Percentiles rank a stretch among this genome's conserved stretches.
These are phyloP conservation scores for Poecilia picta DNA, from an alignment of 2,797 vertebrate genomes.

Conservation along the genomic window DNA sequence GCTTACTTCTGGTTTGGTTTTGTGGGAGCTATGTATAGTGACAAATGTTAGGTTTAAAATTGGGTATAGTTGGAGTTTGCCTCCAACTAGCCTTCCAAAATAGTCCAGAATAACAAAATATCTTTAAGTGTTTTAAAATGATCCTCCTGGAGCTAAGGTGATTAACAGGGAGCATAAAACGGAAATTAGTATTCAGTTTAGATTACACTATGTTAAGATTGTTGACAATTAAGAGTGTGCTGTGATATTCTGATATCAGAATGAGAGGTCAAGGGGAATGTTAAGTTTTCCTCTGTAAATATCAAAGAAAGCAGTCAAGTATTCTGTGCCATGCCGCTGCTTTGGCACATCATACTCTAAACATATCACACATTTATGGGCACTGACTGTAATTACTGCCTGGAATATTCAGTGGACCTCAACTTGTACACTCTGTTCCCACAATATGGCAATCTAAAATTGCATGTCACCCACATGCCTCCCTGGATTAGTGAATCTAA, in stretches of 20 bases:
- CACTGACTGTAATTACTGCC: slow-evolving; percentile 64
- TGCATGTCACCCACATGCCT: slow-evolving; percentile 64
- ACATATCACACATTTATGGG: slow-evolving; percentile 47
- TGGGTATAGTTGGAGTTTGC: neutral
- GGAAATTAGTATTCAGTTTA: neutral
- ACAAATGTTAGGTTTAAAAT: neutral
- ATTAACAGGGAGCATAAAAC: neutral
- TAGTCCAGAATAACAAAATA: neutral
- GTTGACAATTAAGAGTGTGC: neutral
- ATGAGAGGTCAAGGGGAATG: neutral
- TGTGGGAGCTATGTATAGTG: neutral
- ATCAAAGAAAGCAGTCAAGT: slow-evolving; percentile 19
- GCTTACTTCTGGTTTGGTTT: too few species aligned
- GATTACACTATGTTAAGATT: neutral
- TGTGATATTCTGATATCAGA: neutral
- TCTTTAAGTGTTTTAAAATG: neutral
- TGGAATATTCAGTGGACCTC: slow-evolving; percentile 64
- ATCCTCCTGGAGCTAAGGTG: neutral
- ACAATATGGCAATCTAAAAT: slow-evolving; percentile 66
- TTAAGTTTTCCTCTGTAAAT: neutral
- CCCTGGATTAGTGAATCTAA: slow-evolving; percentile 60
- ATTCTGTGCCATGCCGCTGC: slow-evolving; percentile 33
- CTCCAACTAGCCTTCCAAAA: neutral
- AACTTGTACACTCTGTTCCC: slow-evolving; percentile 68
- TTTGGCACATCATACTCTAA: slow-evolving; percentile 38